Percentiles rank a stretch among this genome's conserved stretches.
These are phyloP conservation scores for Dicerorhinus sumatrensis DNA, from an alignment of 2,113 vertebrate species.

Conservation along the genomic window DNA sequence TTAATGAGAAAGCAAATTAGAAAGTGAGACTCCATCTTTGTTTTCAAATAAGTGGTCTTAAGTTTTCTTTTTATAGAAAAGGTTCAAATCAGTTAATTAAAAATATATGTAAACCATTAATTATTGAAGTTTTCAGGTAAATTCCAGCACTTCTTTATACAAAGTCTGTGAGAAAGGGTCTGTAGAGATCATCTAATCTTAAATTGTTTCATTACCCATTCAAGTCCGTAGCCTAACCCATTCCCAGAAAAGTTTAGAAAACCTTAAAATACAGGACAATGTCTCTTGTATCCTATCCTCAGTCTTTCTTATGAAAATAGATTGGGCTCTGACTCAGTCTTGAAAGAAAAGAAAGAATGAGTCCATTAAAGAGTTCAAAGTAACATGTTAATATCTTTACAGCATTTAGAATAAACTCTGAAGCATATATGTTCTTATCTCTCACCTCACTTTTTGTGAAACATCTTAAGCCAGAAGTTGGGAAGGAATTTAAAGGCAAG, in stretches of 20 bases:
- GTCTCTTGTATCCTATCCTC: not conserved
- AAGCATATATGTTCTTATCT: not conserved
- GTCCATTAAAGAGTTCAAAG: not conserved
- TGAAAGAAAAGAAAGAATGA: not conserved
- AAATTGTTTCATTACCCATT: slow-evolving; percentile 96
- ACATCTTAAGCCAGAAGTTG: not conserved
- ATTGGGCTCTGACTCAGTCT: not conserved
- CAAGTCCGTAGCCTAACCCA: slow-evolving; percentile 94
- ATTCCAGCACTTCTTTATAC: slow-evolving; percentile 66
- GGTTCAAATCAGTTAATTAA: slow-evolving; percentile 78
- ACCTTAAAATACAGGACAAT: not conserved
- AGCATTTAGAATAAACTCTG: not conserved
- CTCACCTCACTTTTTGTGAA: not conserved
- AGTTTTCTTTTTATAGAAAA: slow-evolving; percentile 72
- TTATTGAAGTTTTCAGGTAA: slow-evolving; percentile 76
- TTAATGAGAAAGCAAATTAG: slow-evolving; percentile 21
- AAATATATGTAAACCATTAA: slow-evolving; percentile 80
- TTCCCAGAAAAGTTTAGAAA: not conserved
- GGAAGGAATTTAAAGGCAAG: not conserved
- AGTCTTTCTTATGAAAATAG: not conserved
- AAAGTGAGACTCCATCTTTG: slow-evolving; percentile 35
- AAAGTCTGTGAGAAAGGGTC: slow-evolving; percentile 81
- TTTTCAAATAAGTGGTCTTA: slow-evolving; percentile 60
- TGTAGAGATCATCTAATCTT: slow-evolving; percentile 93
- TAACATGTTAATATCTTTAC: not conserved